Base-by-base conservation (phyloP, 1,140 invertebrate genomes). In the Drosophila nannoptera region DNA sequence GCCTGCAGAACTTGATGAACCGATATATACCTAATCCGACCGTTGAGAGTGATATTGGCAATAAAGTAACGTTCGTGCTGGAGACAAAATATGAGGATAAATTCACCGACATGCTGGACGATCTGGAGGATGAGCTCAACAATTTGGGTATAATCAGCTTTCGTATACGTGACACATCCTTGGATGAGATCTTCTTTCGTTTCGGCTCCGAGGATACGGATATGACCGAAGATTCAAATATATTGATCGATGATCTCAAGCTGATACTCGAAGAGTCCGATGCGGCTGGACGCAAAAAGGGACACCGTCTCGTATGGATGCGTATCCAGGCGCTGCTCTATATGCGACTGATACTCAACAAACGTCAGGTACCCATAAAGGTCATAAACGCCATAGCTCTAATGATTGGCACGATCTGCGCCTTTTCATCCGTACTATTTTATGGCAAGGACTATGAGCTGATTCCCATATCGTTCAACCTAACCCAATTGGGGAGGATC, bases 101-200 rank as follows among this genome's bases (percentile, higher is more conserved):
- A 7, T 94, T 94, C 66, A 87, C 87, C 1, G 89, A 90, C 0
- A 90, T 94, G 49, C 92, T 94, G 64, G 84, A 91, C 14, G 91
- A 92, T 42, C 91, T 92, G 0, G 91, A 90, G 49, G 73, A 87
- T 0, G 87, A 89, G 33, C 73, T 90, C 29, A 73, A 77, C 3
- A 75, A 88, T 7, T 71, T 92, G 48, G 94, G 94, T 16, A 94
- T 97, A 58, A 93, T 92, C 46, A 96, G 94, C 83, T 97, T 96
- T 87, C 96, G 96, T 0, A 93, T 98, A 0, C 96, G 96, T 6
- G 97, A 98, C 94, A 97, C 96, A 7, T 97, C 96, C 0, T 88
- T 98, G 48, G 97, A 98, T 89, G 97, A 98, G 88, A 96, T 96
- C 9, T 93, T 92, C 68, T n/a, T 88, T 55, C 66, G 81, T 0